Evolutionary conservation across 2,797 vertebrate species (phyloP).

Genomic region (Leptoclinus maculatus): DNA sequence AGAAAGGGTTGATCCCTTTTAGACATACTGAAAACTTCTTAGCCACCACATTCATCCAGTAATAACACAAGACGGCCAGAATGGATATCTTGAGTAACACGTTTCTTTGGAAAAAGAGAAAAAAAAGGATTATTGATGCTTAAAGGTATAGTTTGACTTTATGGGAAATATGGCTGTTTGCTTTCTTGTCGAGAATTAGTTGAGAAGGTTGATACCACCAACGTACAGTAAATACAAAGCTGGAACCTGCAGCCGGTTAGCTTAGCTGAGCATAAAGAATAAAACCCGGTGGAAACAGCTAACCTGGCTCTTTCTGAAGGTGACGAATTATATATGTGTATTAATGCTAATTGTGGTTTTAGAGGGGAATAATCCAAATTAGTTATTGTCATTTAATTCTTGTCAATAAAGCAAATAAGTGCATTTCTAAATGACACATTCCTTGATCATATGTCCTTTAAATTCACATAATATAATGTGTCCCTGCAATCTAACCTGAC

Average conservation of each 20-base stretch:
- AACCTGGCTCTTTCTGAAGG: not conserved
- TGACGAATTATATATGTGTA: not conserved
- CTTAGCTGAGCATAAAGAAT: not conserved
- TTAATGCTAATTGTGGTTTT: not conserved
- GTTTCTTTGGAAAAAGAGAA: conserved; percentile 81
- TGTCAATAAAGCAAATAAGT: not conserved
- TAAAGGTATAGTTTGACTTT: not conserved
- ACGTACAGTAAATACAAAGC: not conserved
- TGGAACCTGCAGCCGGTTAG: not conserved
- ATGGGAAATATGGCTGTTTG: not conserved
- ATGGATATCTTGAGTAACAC: conserved; percentile 91
- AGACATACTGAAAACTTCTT: conserved; percentile 64
- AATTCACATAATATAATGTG: not conserved
- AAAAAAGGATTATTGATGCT: not conserved
- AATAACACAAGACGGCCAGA: conserved; percentile 92
- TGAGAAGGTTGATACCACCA: not conserved
- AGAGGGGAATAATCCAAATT: not conserved
- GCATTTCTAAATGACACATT: not conserved
- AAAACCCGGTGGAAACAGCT: not conserved
- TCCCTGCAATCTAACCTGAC: conserved; percentile 81
- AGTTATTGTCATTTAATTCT: not conserved
- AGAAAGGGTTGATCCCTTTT: not conserved
- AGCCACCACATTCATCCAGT: conserved; percentile 89
- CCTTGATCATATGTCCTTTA: not conserved
- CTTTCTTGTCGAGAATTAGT: not conserved